Evolutionary conservation across 2,888 invertebrate species (phyloP).

Genomic region (Drosophila acutilabella): DNA sequence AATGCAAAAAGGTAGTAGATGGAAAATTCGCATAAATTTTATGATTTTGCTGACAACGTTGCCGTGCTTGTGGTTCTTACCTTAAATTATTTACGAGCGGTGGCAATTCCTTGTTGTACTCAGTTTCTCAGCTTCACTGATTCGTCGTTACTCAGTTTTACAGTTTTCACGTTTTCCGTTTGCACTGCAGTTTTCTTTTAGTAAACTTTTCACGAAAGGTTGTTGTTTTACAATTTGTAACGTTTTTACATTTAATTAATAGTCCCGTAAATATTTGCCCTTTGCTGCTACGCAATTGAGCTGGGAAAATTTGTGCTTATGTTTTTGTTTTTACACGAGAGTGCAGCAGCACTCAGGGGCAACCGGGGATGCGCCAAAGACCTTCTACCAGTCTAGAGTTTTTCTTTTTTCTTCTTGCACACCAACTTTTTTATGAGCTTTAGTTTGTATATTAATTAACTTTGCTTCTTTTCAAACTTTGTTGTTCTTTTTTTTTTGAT

Average conservation of each 20-base stretch:
- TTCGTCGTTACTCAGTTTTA: not conserved
- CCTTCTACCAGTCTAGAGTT: conserved; percentile 29
- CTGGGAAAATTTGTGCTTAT: conserved; percentile 32
- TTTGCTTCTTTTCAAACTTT: not conserved
- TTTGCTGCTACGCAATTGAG: conserved; percentile 66
- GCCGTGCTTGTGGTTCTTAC: conserved; percentile 54
- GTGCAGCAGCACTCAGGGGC: conserved; percentile 50
- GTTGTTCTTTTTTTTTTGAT: conserved; percentile 5
- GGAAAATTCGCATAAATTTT: conserved; percentile 52
- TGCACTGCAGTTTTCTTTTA: conserved; percentile 13
- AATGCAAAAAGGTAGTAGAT: not conserved
- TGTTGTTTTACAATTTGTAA: conserved; percentile 41
- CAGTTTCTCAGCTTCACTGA: conserved; percentile 12
- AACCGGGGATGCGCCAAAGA: conserved; percentile 42
- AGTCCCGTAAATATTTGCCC: conserved; percentile 14
- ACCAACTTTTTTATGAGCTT: not conserved
- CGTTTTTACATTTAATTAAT: conserved; percentile 23
- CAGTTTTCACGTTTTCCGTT: conserved; percentile 9
- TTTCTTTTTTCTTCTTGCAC: conserved; percentile 21
- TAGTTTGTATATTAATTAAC: not conserved
- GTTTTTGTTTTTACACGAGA: conserved; percentile 55
- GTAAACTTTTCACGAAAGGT: conserved; percentile 1
- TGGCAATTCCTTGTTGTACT: conserved; percentile 50
- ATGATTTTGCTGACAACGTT: conserved; percentile 52
- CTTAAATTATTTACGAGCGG: conserved; percentile 78